These are phyloP conservation scores for Apotomis turbidana DNA, from an alignment of 2,888 invertebrate species.

Conservation along the genomic window DNA sequence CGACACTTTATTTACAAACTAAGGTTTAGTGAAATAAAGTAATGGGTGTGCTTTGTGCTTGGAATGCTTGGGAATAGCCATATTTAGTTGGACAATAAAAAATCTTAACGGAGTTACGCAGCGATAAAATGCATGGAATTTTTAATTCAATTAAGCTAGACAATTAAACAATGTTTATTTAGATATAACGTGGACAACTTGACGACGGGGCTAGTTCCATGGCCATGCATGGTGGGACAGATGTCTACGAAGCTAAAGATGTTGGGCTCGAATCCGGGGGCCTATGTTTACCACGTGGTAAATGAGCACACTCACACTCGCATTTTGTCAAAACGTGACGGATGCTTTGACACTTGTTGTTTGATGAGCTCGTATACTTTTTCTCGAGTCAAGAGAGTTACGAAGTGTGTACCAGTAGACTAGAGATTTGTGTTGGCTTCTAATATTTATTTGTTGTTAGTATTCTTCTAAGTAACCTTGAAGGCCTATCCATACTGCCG, in stretches of 20 bases:
- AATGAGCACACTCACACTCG: no score
- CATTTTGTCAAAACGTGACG: no score
- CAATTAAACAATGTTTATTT: slow-evolving; percentile 14
- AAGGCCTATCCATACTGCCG: slow-evolving; percentile 20
- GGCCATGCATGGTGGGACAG: no score
- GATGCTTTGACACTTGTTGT: no score
- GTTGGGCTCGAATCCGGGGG: no score
- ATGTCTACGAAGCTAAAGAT: no score
- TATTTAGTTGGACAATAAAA: slow-evolving; percentile 16
- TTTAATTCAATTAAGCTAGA: slow-evolving; percentile 18
- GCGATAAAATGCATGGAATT: slow-evolving; percentile 1
- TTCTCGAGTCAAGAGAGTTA: no score
- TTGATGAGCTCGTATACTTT: no score
- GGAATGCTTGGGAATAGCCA: slow-evolving; percentile 19
- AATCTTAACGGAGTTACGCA: neutral
- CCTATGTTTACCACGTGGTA: no score
- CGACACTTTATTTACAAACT: slow-evolving; percentile 24
- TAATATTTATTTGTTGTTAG: neutral
- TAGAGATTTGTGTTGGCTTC: no score
- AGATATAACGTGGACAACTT: slow-evolving; percentile 3
- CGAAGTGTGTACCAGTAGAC: no score
- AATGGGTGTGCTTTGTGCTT: neutral
- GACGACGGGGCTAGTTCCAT: no score
- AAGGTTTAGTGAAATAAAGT: slow-evolving; percentile 16
- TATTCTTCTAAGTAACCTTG: slow-evolving; percentile 32